Evolutionary conservation across 2,888 invertebrate genomes (phyloP).

Genomic region (Nebria brevicollis): DNA sequence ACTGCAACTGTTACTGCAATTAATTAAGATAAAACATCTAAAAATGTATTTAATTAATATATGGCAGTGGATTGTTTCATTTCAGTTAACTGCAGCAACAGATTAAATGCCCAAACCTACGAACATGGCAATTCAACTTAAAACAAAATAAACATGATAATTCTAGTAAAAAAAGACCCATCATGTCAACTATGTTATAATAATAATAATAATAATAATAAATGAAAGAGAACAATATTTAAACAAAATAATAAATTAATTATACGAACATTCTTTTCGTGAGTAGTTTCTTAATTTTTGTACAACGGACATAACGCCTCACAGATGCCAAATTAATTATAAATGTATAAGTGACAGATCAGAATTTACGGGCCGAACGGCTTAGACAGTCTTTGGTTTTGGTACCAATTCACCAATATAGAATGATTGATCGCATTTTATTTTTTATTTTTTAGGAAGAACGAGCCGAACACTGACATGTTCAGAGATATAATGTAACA

Average conservation of each 20-base stretch:
- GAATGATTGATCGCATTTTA: constrained; percentile 29
- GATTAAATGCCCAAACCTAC: constrained; percentile 21
- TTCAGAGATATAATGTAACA: constrained; percentile 23
- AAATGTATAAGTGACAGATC: constrained; percentile 25
- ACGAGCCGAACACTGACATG: constrained; percentile 29
- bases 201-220: constrained; percentile 16
- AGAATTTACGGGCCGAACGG: background rate
- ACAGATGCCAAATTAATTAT: constrained; percentile 35
- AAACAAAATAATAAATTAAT: constrained; percentile 33
- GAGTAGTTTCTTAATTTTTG: constrained; percentile 15
- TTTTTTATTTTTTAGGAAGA: constrained; percentile 30
- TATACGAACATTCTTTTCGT: constrained; percentile 6
- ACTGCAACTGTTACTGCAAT: constrained; percentile 28
- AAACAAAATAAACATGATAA: constrained; percentile 2
- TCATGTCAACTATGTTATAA: constrained; percentile 13
- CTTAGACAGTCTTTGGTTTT: constrained; percentile 44
- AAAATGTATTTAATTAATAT: constrained; percentile 19
- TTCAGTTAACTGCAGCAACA: constrained; percentile 34
- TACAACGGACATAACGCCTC: constrained; percentile 5
- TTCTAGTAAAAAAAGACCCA: constrained; percentile 11
- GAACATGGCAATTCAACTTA: background rate
- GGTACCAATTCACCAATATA: constrained; percentile 42
- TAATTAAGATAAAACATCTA: constrained; percentile 22
- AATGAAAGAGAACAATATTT: constrained; percentile 27
- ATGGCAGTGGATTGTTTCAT: constrained; percentile 36